These are phyloP conservation scores for Acropternis orthonyx DNA, from an alignment of 2,797 vertebrate genomes.

Conservation along the genomic window DNA sequence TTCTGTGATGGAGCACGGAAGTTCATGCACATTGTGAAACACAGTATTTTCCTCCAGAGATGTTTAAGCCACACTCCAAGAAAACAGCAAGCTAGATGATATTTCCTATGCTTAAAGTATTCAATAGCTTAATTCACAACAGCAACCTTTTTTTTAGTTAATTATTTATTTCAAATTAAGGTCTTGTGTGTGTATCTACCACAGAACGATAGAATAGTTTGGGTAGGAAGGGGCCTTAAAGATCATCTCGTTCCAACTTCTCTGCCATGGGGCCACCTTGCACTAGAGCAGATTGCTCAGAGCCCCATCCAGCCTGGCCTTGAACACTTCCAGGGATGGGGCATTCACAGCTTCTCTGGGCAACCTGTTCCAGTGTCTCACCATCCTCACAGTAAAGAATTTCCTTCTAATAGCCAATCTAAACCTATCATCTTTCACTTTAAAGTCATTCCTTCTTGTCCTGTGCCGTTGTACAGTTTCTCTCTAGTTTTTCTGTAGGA, in stretches of 20 bases:
- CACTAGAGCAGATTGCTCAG: rapidly evolving
- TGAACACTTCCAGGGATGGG: not conserved
- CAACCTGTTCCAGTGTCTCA: not conserved
- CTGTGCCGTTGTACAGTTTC: too few relatives aligned
- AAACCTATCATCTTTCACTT: not conserved
- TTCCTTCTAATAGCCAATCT: not conserved
- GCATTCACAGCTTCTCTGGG: not conserved
- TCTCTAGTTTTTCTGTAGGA: not conserved
- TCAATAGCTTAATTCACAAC: not conserved
- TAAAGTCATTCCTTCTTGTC: not conserved
- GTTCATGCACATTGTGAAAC: not conserved
- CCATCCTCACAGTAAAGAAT: not conserved
- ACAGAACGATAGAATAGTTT: not conserved
- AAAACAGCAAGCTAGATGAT: not conserved
- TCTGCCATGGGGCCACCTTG: not conserved
- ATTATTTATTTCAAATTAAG: not conserved
- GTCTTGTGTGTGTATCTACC: not conserved
- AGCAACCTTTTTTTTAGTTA: not conserved
- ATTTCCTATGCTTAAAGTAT: not conserved
- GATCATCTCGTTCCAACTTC: not conserved
- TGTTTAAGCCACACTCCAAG: not conserved
- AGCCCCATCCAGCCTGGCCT: not conserved
- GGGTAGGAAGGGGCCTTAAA: not conserved
- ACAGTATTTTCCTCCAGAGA: not conserved
- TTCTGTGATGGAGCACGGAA: not conserved